Percentiles rank a stretch among this genome's conserved stretches.
Evolutionary conservation across 2,888 invertebrate genomes (phyloP).

Genomic region (Celastrina argiolus): DNA sequence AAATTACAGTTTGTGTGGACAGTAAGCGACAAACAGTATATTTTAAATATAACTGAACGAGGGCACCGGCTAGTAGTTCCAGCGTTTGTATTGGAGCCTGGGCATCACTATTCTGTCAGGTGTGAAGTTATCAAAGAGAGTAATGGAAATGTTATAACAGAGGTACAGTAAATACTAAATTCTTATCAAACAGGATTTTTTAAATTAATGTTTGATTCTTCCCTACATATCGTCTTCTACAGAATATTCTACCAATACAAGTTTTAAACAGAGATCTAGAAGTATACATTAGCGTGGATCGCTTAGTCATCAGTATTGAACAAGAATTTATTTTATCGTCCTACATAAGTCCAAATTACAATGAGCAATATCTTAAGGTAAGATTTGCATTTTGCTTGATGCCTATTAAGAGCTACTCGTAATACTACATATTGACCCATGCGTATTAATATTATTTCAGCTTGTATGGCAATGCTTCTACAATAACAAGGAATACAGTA

Average conservation of each 20-base stretch:
- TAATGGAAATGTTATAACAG: conserved; percentile 42
- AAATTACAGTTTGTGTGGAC: conserved; percentile 49
- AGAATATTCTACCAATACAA: background rate
- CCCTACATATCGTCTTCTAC: background rate
- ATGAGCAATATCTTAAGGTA: background rate
- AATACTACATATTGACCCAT: too few relatives aligned
- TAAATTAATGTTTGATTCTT: too few relatives aligned
- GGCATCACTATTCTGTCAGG: conserved; percentile 41
- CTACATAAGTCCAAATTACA: background rate
- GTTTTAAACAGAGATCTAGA: conserved; percentile 1
- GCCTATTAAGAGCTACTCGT: too few relatives aligned
- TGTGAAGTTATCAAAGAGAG: conserved; percentile 43
- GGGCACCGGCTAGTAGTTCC: conserved; percentile 46
- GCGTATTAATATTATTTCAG: conserved; percentile 36
- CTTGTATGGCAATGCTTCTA: conserved; percentile 44
- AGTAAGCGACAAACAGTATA: conserved; percentile 35
- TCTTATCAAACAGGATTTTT: background rate
- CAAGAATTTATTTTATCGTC: conserved; percentile 1
- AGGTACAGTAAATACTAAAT: conserved; percentile 42
- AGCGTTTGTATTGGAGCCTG: conserved; percentile 41
- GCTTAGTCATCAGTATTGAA: background rate
- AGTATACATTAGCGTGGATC: conserved; percentile 15
- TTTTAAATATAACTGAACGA: conserved; percentile 38
- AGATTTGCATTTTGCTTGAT: background rate
- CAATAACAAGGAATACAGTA: conserved; percentile 35